Evolutionary conservation across 1,140 invertebrate genomes (phyloP).

Genomic region (Oncopodura yosiiana): DNA sequence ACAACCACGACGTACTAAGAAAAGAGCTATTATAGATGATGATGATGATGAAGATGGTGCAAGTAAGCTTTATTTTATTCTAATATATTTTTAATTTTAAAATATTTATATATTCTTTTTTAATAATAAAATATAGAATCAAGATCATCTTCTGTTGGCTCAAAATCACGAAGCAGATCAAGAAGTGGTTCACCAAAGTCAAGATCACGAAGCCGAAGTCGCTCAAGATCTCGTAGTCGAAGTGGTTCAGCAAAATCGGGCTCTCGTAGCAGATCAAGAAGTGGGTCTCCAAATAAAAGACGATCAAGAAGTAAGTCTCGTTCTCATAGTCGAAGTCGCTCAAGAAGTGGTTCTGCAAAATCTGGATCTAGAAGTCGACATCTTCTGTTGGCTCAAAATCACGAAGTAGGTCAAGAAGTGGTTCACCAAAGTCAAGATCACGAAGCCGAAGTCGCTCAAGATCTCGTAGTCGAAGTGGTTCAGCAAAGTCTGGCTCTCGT

Average conservation of each 20-base stretch:
- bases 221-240: conserved; percentile 1
- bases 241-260: neutral
- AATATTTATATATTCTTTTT: too few relatives aligned
- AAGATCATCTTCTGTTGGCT: conserved; percentile 32
- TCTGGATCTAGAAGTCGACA: neutral
- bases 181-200: conserved; percentile 2
- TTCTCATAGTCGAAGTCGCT: neutral
- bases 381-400: conserved; percentile 33
- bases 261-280: conserved; percentile 36
- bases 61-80: too few relatives aligned
- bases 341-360: too few relatives aligned
- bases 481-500: conserved; percentile 1
- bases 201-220: conserved; percentile 2
- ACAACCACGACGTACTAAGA: too few relatives aligned
- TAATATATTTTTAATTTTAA: too few relatives aligned
- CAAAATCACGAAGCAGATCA: conserved; percentile 12
- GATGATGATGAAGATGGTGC: too few relatives aligned
- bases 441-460: conserved; percentile 7
- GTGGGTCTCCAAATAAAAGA: conserved; percentile 29
- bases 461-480: neutral
- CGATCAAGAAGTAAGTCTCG: neutral
- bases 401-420: neutral
- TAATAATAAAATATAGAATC: too few relatives aligned
- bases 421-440: conserved; percentile 2
- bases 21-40: too few relatives aligned